Evolutionary conservation across 2,888 invertebrate genomes (phyloP).

Genomic region (Ferrisia virgata): DNA sequence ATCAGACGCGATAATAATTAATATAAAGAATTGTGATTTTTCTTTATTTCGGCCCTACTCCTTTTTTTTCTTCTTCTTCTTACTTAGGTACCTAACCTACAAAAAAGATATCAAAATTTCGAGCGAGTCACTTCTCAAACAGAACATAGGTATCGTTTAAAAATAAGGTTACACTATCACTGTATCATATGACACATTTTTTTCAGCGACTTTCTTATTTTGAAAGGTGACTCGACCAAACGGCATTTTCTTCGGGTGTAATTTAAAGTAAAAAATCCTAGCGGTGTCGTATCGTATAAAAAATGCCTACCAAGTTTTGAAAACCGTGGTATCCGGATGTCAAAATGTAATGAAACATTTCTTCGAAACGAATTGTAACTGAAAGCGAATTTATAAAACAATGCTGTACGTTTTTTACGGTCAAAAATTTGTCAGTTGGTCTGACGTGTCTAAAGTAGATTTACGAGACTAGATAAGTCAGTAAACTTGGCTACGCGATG

Average conservation of each 20-base stretch:
- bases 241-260: background rate
- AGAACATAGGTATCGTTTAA: background rate
- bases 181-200: background rate
- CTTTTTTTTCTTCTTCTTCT: background rate
- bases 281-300: background rate
- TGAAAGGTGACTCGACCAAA: background rate
- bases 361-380: background rate
- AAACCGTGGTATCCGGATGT: background rate
- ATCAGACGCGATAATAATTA: background rate
- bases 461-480: background rate
- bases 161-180: background rate
- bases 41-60: background rate
- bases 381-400: conserved; percentile 1
- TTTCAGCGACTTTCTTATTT: background rate
- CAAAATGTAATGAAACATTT: conserved; percentile 12
- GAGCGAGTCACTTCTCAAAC: background rate
- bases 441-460: background rate
- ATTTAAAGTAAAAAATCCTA: background rate
- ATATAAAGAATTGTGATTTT: background rate
- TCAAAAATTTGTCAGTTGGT: background rate
- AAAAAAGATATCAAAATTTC: background rate
- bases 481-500: background rate
- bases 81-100: too few species aligned
- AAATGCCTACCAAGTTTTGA: background rate
- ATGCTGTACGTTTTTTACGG: background rate